phyloP scores from a whole-genome alignment of 1,140 invertebrate genomes.

The Plutomurus gul region DNA sequence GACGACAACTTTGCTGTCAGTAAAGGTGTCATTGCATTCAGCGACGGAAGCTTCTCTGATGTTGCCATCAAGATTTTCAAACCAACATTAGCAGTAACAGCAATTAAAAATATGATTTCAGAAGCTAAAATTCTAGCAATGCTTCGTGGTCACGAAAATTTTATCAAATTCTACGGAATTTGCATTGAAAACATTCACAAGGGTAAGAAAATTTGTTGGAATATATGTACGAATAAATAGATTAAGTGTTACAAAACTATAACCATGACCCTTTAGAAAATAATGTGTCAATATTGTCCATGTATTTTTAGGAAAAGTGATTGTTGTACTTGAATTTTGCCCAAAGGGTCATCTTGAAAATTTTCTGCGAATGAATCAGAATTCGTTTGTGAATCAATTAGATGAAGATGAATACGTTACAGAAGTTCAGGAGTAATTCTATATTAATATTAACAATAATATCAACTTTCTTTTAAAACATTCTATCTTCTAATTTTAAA shows the following conservation, averaged over 20 bases:
- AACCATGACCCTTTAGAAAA: too few relatives aligned
- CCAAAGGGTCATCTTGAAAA: not conserved
- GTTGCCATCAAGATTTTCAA: conserved; percentile 10
- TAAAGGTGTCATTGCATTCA: not conserved
- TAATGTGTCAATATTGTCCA: too few relatives aligned
- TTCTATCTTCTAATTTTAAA: too few relatives aligned
- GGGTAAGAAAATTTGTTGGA: not conserved
- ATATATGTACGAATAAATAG: not conserved
- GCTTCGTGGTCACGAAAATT: not conserved
- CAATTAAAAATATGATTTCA: not conserved
- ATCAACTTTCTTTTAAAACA: not conserved
- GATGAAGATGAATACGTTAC: not conserved
- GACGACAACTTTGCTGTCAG: not conserved
- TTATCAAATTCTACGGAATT: not conserved
- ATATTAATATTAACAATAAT: not conserved
- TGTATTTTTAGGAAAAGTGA: not conserved
- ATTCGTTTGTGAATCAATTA: not conserved
- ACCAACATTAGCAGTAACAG: not conserved
- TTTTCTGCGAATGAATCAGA: not conserved
- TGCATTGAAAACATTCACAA: not conserved
- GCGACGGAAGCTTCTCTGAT: not conserved
- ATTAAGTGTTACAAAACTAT: too few relatives aligned
- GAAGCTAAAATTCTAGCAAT: conserved; percentile 18
- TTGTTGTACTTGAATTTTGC: not conserved
- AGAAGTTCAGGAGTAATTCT: not conserved